Evolutionary conservation across 2,888 invertebrate species (phyloP).

Genomic region (Dasysyrphus albostriatus): DNA sequence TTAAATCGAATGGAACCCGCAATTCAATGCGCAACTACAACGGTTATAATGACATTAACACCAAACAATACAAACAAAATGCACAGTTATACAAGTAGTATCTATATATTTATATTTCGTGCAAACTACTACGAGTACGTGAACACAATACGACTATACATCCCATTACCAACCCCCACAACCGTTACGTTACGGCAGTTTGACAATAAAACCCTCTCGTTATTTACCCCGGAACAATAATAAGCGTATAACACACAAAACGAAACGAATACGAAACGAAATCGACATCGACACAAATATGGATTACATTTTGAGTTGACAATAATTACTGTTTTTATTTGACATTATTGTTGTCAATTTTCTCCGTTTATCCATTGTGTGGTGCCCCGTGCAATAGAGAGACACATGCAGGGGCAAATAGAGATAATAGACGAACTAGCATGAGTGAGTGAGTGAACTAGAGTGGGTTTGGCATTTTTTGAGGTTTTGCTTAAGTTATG

Average conservation of each 20-base stretch:
- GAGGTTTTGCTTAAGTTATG: conserved; percentile 38
- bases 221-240: conserved; percentile 70
- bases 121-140: neutral
- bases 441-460: conserved; percentile 36
- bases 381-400: conserved; percentile 47
- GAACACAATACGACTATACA: conserved; percentile 13
- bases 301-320: conserved; percentile 74
- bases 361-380: conserved; percentile 63
- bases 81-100: conserved; percentile 15
- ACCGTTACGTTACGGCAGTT: conserved; percentile 46
- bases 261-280: conserved; percentile 27
- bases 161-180: conserved; percentile 24
- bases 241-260: conserved; percentile 47
- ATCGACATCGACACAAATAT: conserved; percentile 71
- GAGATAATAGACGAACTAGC: conserved; percentile 26
- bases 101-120: neutral
- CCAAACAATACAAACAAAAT: conserved; percentile 73
- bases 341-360: conserved; percentile 76
- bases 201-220: conserved; percentile 68
- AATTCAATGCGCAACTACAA: conserved; percentile 75
- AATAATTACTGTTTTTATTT: conserved; percentile 76
- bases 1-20: conserved; percentile 65
- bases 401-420: conserved; percentile 28
- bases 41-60: conserved; percentile 74
- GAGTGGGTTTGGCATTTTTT: conserved; percentile 67